phyloP scores from a whole-genome alignment of 2,888 invertebrate genomes.

The Microplitis deprimator region DNA sequence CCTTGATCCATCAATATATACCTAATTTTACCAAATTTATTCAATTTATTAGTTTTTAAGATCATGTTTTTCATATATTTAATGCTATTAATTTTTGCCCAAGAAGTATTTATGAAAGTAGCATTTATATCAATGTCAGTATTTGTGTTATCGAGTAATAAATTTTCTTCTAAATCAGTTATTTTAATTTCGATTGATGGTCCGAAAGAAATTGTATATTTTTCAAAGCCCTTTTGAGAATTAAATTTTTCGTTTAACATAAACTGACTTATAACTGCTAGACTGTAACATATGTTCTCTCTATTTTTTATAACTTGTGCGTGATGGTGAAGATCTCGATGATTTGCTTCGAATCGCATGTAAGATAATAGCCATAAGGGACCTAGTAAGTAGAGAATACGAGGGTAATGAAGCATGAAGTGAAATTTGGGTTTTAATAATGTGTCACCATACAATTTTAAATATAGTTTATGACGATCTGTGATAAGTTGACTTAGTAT shows the following conservation, averaged over 20 bases:
- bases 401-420: constrained; percentile 13
- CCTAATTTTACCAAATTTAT: neutral
- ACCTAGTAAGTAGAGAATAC: neutral
- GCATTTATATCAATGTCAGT: neutral
- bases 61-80: neutral
- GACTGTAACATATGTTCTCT: constrained; percentile 12
- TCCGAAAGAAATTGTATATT: neutral
- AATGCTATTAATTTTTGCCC: neutral
- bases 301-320: neutral
- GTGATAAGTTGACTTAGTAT: neutral
- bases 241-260: constrained; percentile 1
- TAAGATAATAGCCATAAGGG: constrained; percentile 9
- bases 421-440: constrained; percentile 9
- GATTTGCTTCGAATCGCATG: constrained; percentile 18
- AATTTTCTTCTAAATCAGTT: neutral
- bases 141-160: neutral
- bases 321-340: neutral
- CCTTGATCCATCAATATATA: neutral
- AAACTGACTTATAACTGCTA: constrained; percentile 2
- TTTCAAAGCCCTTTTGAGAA: neutral
- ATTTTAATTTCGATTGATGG: constrained; percentile 16
- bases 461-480: neutral
- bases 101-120: neutral
- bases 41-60: neutral
- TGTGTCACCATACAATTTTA: neutral